Conservation (phyloP, 2,888 invertebrate genomes). For the Agrotis exclamationis region DNA sequence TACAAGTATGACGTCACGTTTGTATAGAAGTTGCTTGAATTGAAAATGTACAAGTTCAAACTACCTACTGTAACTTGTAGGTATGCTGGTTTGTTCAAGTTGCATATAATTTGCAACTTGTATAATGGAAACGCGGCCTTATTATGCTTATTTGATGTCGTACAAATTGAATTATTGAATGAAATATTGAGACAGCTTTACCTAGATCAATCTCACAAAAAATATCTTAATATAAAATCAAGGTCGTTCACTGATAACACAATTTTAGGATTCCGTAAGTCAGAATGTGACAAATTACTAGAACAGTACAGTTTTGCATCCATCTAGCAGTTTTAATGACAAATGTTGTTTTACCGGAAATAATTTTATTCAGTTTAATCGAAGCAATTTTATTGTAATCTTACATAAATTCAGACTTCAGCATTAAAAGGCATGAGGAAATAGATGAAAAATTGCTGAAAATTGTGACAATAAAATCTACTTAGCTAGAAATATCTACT, state of each 20-base stretch:
- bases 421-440: conserved; percentile 2
- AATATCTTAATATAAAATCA: background rate
- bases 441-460: conserved; percentile 1
- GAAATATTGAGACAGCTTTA: conserved; percentile 2
- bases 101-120: too few species aligned
- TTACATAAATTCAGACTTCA: background rate
- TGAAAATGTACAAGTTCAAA: too few species aligned
- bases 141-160: too few species aligned
- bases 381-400: conserved; percentile 12
- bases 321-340: conserved; percentile 1
- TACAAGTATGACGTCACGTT: too few species aligned
- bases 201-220: background rate
- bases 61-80: too few species aligned
- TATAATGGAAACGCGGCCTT: too few species aligned
- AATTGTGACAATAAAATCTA: background rate
- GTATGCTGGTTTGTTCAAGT: too few species aligned
- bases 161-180: background rate
- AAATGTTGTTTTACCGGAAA: conserved; percentile 24
- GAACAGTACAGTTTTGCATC: background rate
- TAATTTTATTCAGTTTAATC: conserved; percentile 8
- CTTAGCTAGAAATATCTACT: background rate
- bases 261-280: conserved; percentile 12
- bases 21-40: too few species aligned
- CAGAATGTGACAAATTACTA: background rate
- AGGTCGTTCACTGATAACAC: conserved; percentile 3